Percentiles rank a stretch among this genome's conserved stretches.
Conservation (phyloP, 2,113 vertebrate genomes). For the Stegostoma tigrinum region DNA sequence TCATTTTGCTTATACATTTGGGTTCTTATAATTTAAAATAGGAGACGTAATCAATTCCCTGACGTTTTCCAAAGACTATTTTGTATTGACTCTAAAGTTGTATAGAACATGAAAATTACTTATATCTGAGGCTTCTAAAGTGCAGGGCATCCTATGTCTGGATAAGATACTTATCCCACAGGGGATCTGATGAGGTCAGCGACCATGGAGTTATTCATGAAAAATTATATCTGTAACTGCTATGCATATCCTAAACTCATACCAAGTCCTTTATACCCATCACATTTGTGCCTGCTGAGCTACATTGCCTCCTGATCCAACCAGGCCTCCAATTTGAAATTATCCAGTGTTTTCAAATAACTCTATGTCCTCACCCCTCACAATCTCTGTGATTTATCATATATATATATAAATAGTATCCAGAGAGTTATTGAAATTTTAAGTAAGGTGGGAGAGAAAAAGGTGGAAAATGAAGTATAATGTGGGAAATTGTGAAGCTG, state of each 20-base stretch:
- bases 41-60: not conserved
- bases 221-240: not conserved
- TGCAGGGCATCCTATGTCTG: not conserved
- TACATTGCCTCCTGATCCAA: not conserved
- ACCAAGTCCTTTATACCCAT: not conserved
- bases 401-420: too few species aligned
- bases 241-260: not conserved
- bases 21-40: not conserved
- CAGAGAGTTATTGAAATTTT: too few species aligned
- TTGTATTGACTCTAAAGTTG: not conserved
- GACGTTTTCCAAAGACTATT: not conserved
- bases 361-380: not conserved
- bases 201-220: too few species aligned
- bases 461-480: too few species aligned
- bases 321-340: not conserved
- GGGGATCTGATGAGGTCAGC: not conserved
- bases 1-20: not conserved
- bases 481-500: too few species aligned
- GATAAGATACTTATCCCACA: too few species aligned
- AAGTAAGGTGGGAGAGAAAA: too few species aligned
- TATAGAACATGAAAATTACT: not conserved
- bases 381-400: not conserved
- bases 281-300: not conserved
- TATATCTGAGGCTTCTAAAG: not conserved
- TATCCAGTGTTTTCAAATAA: not conserved